Evolutionary conservation across 2,113 vertebrate genomes (phyloP), one percentile per base, ranked within the genome.

Genomic region (Vimba vimba): DNA sequence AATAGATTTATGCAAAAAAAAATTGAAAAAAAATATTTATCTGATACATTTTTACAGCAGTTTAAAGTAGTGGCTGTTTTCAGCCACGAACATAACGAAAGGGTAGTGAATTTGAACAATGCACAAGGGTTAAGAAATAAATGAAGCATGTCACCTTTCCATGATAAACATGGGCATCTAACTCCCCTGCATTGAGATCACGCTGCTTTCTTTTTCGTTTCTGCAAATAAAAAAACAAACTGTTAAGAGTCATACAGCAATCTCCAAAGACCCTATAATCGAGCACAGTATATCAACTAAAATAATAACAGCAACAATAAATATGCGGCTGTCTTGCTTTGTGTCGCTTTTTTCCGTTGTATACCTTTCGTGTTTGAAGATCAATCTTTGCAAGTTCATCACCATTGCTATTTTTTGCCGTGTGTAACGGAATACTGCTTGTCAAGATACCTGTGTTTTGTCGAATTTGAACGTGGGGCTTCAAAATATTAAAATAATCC

Each of bases 141-240:
- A 23, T 23, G 8, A 57, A 64, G 76, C 80, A 69, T 50, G 36
- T 74, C 90, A 98, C 97, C 95, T 96, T 97, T 86, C 93, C 91
- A 87, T 99, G 97, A 84, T 97, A 97, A 84, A 93, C 92, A 86
- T 95, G 92, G 11, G 95, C 95, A 91, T 98, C 96, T 50, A 96
- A 82, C 89, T 98, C 97, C 1, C 97, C 98, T 91, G 97, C 96
- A 93, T 98, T 99, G 80, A 97, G 95, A 43, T 91, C 89, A 89
- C 57, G 82, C 30, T 88, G 92, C 87, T 94, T 96, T 39, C 95
- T 94, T 91, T 97, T 98, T 21, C 94, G 94, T 87, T 96, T 98
- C 97, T 98, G 33, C 12, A 82, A 82, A 69, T 69, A 23, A 36
- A 43, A 43, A 82, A 50, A 69, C 4, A 47, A 6, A 27, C 36